Percentiles rank a stretch among this genome's conserved stretches.
phyloP scores from a whole-genome alignment of 2,888 invertebrate species.

The Clepsis dumicolana region DNA sequence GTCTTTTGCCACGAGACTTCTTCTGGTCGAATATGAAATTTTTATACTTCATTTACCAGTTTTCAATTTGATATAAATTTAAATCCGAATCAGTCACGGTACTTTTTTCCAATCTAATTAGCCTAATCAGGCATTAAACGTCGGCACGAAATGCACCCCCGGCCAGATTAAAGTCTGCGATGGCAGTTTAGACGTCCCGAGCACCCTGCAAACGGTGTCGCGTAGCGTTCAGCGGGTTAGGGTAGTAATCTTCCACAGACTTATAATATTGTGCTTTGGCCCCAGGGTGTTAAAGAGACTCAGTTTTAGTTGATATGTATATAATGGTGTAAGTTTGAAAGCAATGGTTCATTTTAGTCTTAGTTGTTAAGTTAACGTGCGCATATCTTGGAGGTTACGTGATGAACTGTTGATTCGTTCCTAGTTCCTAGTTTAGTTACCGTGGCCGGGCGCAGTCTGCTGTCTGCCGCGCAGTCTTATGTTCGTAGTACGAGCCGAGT shows the following conservation, averaged over 20 bases:
- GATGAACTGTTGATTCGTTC: conserved; percentile 71
- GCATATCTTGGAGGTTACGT: conserved; percentile 82
- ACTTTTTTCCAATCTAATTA: conserved; percentile 40
- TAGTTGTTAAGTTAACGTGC: conserved; percentile 77
- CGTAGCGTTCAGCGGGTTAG: conserved; percentile 56
- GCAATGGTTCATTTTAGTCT: conserved; percentile 63
- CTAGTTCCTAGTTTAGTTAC: conserved; percentile 73
- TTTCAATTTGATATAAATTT: neutral
- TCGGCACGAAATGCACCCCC: conserved; percentile 47
- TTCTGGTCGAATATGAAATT: conserved; percentile 56
- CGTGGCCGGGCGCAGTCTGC: conserved; percentile 55
- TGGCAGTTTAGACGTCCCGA: conserved; percentile 56
- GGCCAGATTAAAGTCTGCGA: conserved; percentile 61
- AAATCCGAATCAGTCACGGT: neutral
- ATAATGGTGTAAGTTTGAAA: conserved; percentile 60
- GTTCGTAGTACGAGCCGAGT: conserved; percentile 69
- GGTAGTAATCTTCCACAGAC: conserved; percentile 65
- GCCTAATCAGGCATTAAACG: conserved; percentile 60
- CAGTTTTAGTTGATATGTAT: conserved; percentile 59
- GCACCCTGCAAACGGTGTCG: conserved; percentile 58
- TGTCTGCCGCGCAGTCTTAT: conserved; percentile 78
- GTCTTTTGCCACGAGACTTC: conserved; percentile 29
- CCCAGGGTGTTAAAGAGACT: conserved; percentile 58
- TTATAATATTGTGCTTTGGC: conserved; percentile 70
- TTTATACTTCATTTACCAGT: conserved; percentile 50